Conservation (phyloP, 2,888 invertebrate species). For the Raillietiella orientalis region DNA sequence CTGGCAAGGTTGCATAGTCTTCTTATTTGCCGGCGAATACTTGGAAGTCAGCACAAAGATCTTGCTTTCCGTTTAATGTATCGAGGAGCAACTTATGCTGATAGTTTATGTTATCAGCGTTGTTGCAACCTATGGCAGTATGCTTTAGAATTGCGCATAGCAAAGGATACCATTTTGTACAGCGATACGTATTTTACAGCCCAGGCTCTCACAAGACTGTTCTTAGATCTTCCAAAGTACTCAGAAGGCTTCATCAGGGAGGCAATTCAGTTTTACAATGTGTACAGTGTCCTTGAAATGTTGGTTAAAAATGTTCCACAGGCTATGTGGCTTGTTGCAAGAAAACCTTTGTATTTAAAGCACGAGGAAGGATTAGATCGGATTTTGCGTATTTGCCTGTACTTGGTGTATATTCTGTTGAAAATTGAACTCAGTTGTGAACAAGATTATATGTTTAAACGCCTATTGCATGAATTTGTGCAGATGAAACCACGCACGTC, state of each 20-base stretch:
- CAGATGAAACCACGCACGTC: constrained; percentile 25
- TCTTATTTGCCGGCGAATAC: constrained; percentile 51
- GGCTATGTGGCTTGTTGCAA: constrained; percentile 14
- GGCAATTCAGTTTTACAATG: constrained; percentile 29
- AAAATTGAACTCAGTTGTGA: constrained; percentile 17
- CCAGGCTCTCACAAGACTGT: constrained; percentile 48
- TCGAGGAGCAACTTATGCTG: constrained; percentile 22
- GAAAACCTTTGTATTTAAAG: constrained; percentile 33
- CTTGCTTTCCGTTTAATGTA: constrained; percentile 34
- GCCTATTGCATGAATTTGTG: constrained; percentile 19
- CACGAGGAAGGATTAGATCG: constrained; percentile 54
- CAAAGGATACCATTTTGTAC: constrained; percentile 31
- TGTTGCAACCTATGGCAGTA: constrained; percentile 64
- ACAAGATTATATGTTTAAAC: constrained; percentile 15
- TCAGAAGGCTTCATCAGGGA: constrained; percentile 11
- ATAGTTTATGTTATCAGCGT: constrained; percentile 27
- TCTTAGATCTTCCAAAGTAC: constrained; percentile 21
- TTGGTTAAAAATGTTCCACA: constrained; percentile 25
- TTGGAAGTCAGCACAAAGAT: constrained; percentile 57
- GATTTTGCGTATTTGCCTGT: constrained; percentile 35
- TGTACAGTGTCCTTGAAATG: constrained; percentile 29
- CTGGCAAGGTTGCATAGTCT: constrained; percentile 56
- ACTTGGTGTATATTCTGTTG: constrained; percentile 33
- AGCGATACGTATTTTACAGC: constrained; percentile 57
- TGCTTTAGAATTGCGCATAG: constrained; percentile 41